Base-by-base conservation (phyloP, 2,888 invertebrate genomes). In the Punctoribates punctum region DNA sequence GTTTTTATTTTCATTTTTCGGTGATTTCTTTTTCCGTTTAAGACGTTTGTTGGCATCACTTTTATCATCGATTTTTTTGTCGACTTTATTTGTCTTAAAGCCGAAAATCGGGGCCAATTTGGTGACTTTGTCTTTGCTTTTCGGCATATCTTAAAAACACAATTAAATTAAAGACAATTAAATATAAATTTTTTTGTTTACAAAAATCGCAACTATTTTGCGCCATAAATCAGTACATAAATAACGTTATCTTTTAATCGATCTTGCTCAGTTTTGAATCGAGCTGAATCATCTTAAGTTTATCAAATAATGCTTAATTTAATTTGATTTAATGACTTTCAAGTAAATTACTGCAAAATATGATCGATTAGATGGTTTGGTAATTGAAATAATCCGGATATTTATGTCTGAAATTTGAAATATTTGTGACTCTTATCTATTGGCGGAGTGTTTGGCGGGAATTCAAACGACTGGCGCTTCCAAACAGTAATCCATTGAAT, bases 61-160 rank as follows among this genome's bases (percentile, higher is more conserved):
- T 11, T 42, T 67, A 23, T 17, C 27, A 42, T 20, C 42, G 0
- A 34, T 20, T 27, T 65, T 65, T n/a, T 20, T n/a, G 0, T 9
- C 20, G 0, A 3, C 42, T 38, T 67, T 42, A 5, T 67, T 67
- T 0, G 67, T 1, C 42, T 67, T 67, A 2, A 42, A 2, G 38
- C 6, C 67, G 13, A 67, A 67, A 42, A 67, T 67, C 11, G 67
- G 67, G 1, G 67, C 67, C 17, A 67, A 38, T 42, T 67, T 67
- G 1, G n/a, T 5, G 1, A 6, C 42, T 1, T 15, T 20, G 9
- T 38, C n/a, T 20, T 65, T 17, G 20, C 0, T 65, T 0, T 20
- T 23, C 17, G 42, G 15, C 38, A 67, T 67, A 1, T 29, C 29
- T 34, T n/a, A 5, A 34, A 65, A 65, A 34, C 6, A 17, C 17